Evolutionary conservation across 2,113 vertebrate genomes (phyloP), one percentile per base, ranked within the genome.

Genomic region (Nannobrachium achirus): DNA sequence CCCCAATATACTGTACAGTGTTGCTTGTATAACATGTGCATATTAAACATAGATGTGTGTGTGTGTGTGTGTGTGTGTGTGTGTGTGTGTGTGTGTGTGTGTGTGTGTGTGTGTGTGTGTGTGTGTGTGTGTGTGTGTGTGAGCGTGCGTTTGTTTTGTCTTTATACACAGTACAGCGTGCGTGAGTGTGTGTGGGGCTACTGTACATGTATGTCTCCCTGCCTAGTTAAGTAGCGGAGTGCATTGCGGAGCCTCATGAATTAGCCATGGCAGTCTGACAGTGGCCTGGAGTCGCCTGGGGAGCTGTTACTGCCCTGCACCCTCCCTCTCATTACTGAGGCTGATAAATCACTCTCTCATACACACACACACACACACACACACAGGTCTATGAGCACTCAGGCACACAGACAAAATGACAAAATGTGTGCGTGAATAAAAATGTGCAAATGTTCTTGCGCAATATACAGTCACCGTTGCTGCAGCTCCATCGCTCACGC

Each of bases 181-280:
- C 25, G 11, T 51, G n/a, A 18, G 25, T 15, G n/a, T 51, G 48
- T 25, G 6, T 7, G 15, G 10, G 33, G 39, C 40, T 61, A 25
- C 45, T 7, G 7, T 7, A 9, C 16, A 19, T 7, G 25, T 6
- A 8, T 18, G 46, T 7, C 39, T 7, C 7, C 14, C 6, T 6
- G 4, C 20, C 1, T 13, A 15, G 8, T 16, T 3, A 20, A 8
- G 51, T 7, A 20, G 7, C 51, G 19, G 51, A 52, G 50, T 8
- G 50, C 15, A 14, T 7, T 20, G 8, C 15, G 13, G 41, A 7
- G 16, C 41, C 41, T 60, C 16, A 44, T 60, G 57, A 60, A 60
- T 60, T 45, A 60, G 41, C 57, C 15, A 69, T 69, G 42, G 44
- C 40, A 53, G 41, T 38, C 18, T 60, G 66, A 19, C 16, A 42